phyloP scores from a whole-genome alignment of 2,797 vertebrate species.

The Borostomias antarcticus region DNA sequence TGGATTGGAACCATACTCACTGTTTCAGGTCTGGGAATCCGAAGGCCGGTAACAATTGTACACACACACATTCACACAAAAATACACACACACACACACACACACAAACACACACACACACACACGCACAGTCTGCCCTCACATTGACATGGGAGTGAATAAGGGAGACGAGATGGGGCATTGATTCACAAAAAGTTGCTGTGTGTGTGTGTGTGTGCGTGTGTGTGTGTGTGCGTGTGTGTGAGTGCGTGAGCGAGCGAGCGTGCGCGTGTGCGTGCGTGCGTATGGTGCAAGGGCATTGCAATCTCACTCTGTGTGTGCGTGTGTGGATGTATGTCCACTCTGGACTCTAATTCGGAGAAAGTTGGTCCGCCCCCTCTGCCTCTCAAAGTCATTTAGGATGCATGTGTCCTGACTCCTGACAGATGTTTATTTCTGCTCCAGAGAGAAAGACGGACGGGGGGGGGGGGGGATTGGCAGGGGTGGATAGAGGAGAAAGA shows the following conservation, averaged over 20 bases:
- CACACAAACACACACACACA: conserved; percentile 26
- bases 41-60: too few relatives aligned
- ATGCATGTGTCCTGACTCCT: conserved; percentile 74
- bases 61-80: conserved; percentile 9
- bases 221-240: conserved; percentile 29
- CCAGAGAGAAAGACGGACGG: too few relatives aligned
- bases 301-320: too few relatives aligned
- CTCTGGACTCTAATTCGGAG: neutral
- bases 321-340: neutral
- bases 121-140: conserved; percentile 36
- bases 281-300: too few relatives aligned
- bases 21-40: too few relatives aligned
- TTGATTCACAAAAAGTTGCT: conserved; percentile 59
- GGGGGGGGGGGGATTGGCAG: neutral
- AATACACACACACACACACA: conserved; percentile 1
- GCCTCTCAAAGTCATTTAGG: conserved; percentile 76
- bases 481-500: neutral
- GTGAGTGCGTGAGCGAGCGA: neutral
- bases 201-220: conserved; percentile 15
- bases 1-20: too few relatives aligned
- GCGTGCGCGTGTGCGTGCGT: conserved; percentile 19
- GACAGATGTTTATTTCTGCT: conserved; percentile 73
- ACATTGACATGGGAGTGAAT: conserved; percentile 61
- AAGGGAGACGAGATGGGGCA: conserved; percentile 54
- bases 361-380: conserved; percentile 63